Evolutionary conservation across 2,797 vertebrate genomes (phyloP).

Genomic region (Lophius americanus): DNA sequence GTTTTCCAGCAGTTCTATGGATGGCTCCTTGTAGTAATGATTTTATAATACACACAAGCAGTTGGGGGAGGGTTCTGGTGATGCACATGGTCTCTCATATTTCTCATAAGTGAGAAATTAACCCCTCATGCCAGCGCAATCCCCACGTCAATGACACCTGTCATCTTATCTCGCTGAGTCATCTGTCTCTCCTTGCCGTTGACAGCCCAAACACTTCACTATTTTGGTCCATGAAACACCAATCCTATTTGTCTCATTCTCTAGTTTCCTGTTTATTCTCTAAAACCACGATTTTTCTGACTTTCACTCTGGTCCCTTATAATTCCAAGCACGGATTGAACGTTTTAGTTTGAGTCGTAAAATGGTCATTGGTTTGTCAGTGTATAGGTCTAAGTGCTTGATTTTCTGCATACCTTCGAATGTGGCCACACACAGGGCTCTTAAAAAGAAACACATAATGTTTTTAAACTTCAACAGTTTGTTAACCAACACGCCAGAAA

Average conservation of each 20-base stretch:
- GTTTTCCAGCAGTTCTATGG: constrained; percentile 54
- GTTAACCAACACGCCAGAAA: constrained; percentile 78
- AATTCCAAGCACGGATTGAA: constrained; percentile 51
- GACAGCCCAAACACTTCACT: constrained; percentile 67
- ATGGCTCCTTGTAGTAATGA: constrained; percentile 60
- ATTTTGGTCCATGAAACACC: constrained; percentile 62
- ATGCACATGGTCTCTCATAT: constrained; percentile 71
- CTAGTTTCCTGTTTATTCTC: constrained; percentile 53
- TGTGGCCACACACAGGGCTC: constrained; percentile 57
- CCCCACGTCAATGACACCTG: constrained; percentile 75
- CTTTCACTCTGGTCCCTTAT: constrained; percentile 45
- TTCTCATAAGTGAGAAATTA: constrained; percentile 73
- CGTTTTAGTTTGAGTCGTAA: constrained; percentile 61
- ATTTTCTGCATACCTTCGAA: constrained; percentile 42
- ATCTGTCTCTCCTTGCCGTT: constrained; percentile 49
- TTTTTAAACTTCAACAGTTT: constrained; percentile 80
- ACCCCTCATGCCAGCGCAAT: constrained; percentile 71
- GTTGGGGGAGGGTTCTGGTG: constrained; percentile 38
- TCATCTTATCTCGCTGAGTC: constrained; percentile 65
- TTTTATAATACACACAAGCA: constrained; percentile 65
- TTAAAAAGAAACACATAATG: constrained; percentile 62
- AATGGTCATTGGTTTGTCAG: constrained; percentile 23
- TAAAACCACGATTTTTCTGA: constrained; percentile 29
- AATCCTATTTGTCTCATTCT: constrained; percentile 61
- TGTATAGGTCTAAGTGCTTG: constrained; percentile 31